Base-by-base conservation (phyloP, 2,888 invertebrate species). In the Cephalotes varians region DNA sequence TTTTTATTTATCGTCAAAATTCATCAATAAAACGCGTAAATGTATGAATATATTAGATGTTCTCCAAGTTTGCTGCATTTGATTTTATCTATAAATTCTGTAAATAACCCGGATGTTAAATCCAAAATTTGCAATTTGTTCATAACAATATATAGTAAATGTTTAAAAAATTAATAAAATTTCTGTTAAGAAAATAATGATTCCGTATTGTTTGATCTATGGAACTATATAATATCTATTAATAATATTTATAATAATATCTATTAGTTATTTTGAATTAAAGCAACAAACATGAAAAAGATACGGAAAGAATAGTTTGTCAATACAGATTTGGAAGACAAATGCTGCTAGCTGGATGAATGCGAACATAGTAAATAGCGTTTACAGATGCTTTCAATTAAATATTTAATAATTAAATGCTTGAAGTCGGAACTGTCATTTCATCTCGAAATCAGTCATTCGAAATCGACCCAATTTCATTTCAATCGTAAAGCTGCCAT, bases 371-470 rank as follows among this genome's bases (percentile, higher is more conserved):
- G 7, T 62, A 60, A 54, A 44, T 54, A 34, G 6, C 25, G n/a
- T 60, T 47, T 31, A 6, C 12, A 25, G 6, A 72, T 15, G 28
- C 9, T n/a, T 34, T 54, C 12, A 60, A 58, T 58, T 49, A n/a
- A 40, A 4, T 73, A 44, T 34, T 12, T 40, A 51, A 40, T n/a
- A 44, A 47, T 74, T 21, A 49, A 47, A 40, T 9, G 54, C 37
- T 67, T 40, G 51, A 76, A 54, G 28, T 65, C 40, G 65, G 34
- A 76, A 65, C 67, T n/a, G 28, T 54, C n/a, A 31, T 67, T 28
- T n/a, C 54, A 67, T 54, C 28, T 64, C n/a, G 44, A 58, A 34
- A n/a, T n/a, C 12, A n/a, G 12, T 72, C 9, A 28, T 58, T 15
- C 64, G 25, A 7, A 76, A 64, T 15, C 65, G 25, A 28, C n/a